Evolutionary conservation across 2,797 vertebrate genomes (phyloP), one percentile per base, ranked within the genome.

Genomic region (Eremophila alpestris): DNA sequence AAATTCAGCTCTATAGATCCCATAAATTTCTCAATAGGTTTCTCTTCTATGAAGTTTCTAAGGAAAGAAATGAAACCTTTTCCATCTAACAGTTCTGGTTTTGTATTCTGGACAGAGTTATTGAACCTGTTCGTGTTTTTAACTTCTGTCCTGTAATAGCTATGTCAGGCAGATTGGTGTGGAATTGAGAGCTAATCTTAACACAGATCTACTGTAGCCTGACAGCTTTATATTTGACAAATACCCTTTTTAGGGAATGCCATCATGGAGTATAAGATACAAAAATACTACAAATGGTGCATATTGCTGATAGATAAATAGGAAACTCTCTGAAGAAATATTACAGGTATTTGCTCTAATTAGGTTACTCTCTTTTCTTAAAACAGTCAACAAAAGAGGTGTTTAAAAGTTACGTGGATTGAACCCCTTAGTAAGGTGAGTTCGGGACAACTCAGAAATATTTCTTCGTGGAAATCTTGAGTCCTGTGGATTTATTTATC

Each of bases 141-240:
- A 49, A 58, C 55, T 89, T 85, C 43, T 59, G 55, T 73, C 20
- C 54, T 67, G 8, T 73, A 51, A 26, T 26, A 56, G 18, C 18
- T 49, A 3, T 22, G 58, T 78, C 56, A 52, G 5, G 40, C 83
- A 95, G 73, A 51, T 97, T 94, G 77, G 52, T 95, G 67, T 90
- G 54, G 67, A 90, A 83, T 18, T 69, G 55, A 78, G 89, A 93
- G 68, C 36, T 90, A 74, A 77, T 88, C 51, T 81, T 75, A 90
- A 63, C 75, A 46, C 65, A 69, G 74, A 87, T 89, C 56, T 91
- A 12, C 94, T 95, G 43, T 56, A 91, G 74, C 91, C 60, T 78
- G 82, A 19, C 65, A 65, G 76, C 68, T 92, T 84, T 85, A 19
- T 68, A 58, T 81, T 88, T 67, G 71, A 82, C 90, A 79, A 91